Base-by-base conservation (phyloP, 1,140 invertebrate genomes). In the Brachionus rubens region DNA sequence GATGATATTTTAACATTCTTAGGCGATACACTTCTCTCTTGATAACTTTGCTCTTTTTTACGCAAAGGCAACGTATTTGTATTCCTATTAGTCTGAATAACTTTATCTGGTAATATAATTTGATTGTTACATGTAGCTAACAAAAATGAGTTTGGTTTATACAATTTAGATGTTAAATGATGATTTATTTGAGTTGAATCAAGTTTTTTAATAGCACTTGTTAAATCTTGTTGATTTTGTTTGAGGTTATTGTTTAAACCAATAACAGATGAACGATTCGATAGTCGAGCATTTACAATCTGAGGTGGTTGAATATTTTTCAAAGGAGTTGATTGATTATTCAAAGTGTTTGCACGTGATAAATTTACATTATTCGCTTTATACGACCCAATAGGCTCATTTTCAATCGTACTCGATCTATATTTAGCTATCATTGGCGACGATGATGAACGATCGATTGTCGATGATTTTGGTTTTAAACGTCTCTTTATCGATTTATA, bases 191-290 rank as follows among this genome's bases (percentile, higher is more conserved):
- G 19, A 9, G 46, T 40, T 24, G 68, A 50, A 19, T 72, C 50
- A 2, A 72, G 21, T 41, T 72, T 72, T 72, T 72, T 54, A 40
- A 48, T 72, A 65, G 59, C 46, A 6, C 16, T 72, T 28, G 68
- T 40, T 28, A 48, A 54, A 72, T 72, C 68, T 72, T 54, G 68
- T 50, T 72, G 68, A 16, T 54, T 72, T 16, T 72, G 28, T 24
- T 50, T 65, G 10, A 65, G 9, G 5, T 65, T 16, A 46, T 36
- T 21, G n/a, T 65, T 65, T 43, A 65, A 43, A 65, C 21, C 43
- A 19, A 65, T 65, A 3, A 65, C 59, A 26, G 19, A 65, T 24
- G 40, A 40, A 26, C 12, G 21, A 28, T 72, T 48, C 12, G 68
- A 72, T 2, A 16, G 10, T 5, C 68, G 68, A 50, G 68, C 19